Base-by-base conservation (phyloP, 2,888 invertebrate genomes). In the Drosophila mettleri region DNA sequence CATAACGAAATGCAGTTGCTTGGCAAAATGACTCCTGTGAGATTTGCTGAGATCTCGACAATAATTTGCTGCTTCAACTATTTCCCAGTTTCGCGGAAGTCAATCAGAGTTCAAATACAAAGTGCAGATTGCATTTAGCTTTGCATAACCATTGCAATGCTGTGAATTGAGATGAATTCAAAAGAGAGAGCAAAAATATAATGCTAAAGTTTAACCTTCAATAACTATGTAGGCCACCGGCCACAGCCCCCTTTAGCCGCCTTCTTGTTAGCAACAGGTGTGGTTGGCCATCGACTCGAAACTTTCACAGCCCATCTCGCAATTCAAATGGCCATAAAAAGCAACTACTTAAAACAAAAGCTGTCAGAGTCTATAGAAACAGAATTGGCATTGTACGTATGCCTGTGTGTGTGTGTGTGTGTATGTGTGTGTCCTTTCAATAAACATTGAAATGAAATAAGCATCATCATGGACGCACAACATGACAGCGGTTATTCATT, bases 201-300 rank as follows among this genome's bases (percentile, higher is more conserved):
- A 59, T 41, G 62, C 22, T 66, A 69, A 66, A 71, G 71, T 73
- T 72, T 51, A 72, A 64, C 83, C 69, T 75, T 79, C 80, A 64
- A 10, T 20, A 8, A 12, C 33, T 22, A 69, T 73, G 76, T 73
- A 58, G 60, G 79, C 60, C 80, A 67, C 39, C 59, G 55, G 67
- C 41, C 68, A 65, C 52, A 45, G 2, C 39, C 60, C 43, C 55
- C 45, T 22, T 34, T 33, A 22, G 41, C n/a, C 58, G 36, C 29
- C 61, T 27, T 16, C 34, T 27, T 55, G 36, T 39, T 54, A 69
- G 85, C 83, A 84, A 86, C 83, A 86, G 86, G 82, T 83, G 85
- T 36, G 66, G 66, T 51, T 65, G 53, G 34, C 54, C 49, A 61
- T 60, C 51, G 60, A 58, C 58, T 64, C 54, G 45, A 62, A 72